Evolutionary conservation across 2,113 vertebrate genomes (phyloP), one percentile per base, ranked within the genome.

Genomic region (Eretmochelys imbricata): DNA sequence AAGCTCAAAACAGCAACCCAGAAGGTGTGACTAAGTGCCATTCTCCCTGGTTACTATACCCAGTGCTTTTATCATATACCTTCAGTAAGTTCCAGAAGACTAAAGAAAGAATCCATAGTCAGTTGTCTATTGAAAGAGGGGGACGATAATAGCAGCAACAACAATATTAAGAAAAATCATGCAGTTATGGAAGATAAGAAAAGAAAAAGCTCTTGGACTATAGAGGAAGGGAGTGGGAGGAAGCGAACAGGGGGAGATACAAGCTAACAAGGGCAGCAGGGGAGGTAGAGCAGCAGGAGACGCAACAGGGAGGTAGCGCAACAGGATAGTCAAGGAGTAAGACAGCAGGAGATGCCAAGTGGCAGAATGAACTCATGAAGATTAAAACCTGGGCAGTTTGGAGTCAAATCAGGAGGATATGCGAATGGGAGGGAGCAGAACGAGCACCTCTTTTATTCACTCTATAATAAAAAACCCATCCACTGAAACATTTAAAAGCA

Each of bases 311-410:
- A 80, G 55, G 80, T 25, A 84, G 75, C 84, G 54, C 31, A 80
- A 27, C 46, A n/a, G 49, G 62, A 51, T 16, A 85, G 8, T n/a
- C 19, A 72, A 48, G 82, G 69, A 80, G 55, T 22, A 27, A 84
- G 55, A 49, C 85, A 92, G 90, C 85, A 92, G 80, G 90, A 84
- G 86, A 69, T 19, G 54, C 81, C 81, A 92, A 82, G 85, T 84
- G 72, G 91, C 65, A 88, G 81, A 75, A 55, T 88, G 50, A 46
- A 38, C 31, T 31, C 48, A 55, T 84, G 81, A 75, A 80, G 83
- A 55, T 48, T 72, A 72, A 29, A 27, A 69, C 55, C 55, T 84
- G 75, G 72, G 75, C 50, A 55, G 81, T 59, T 84, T 80, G 72
- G 79, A 92, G 86, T 53, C 72, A 88, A 82, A 88, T 88, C 91